A percentile compares a stretch with the other conserved stretches of the same genome.
Conservation (phyloP, 2,797 vertebrate genomes). For the Rhinogobio ventralis region DNA sequence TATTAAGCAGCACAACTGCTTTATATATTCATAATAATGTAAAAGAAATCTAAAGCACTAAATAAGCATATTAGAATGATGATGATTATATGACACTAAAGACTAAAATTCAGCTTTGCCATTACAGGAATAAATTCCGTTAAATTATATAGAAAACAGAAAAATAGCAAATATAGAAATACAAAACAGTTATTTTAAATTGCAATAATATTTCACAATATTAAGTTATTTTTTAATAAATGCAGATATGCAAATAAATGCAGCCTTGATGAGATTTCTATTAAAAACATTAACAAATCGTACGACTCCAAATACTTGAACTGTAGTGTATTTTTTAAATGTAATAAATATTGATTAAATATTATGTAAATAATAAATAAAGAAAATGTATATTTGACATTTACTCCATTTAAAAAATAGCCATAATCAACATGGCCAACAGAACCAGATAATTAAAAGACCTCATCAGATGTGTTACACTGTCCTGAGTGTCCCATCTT, state of each 20-base stretch:
- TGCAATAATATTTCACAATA: neutral
- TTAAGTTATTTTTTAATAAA: neutral
- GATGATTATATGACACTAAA: neutral
- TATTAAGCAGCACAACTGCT: neutral
- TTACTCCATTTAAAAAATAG: neutral
- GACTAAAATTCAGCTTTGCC: neutral
- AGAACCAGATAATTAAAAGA: neutral
- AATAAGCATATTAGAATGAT: neutral
- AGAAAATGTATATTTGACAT: neutral
- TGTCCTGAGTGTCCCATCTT: neutral
- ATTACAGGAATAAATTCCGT: neutral
- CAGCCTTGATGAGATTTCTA: too few relatives aligned
- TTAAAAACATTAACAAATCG: neutral
- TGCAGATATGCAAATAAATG: too few relatives aligned
- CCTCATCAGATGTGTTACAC: neutral
- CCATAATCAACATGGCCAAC: neutral
- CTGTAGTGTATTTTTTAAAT: neutral
- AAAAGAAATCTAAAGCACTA: neutral
- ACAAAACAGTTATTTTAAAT: neutral
- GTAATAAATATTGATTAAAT: neutral
- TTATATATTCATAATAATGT: neutral
- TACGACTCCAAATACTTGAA: neutral
- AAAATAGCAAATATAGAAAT: neutral
- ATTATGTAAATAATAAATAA: neutral
- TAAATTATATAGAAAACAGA: neutral